Evolutionary conservation across 2,113 vertebrate species (phyloP).

Genomic region (Sitta europaea): DNA sequence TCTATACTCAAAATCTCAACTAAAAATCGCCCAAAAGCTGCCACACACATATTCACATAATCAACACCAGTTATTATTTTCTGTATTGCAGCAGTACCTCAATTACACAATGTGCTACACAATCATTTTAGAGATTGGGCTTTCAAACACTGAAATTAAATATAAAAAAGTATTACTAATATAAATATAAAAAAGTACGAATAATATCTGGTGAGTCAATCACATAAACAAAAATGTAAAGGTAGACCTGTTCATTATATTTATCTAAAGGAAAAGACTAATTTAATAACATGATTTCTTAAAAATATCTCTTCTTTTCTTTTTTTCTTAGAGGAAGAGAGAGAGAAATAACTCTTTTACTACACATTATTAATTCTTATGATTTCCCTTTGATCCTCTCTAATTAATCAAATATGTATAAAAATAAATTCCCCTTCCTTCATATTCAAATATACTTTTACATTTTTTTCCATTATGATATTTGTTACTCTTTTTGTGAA

Average conservation of each 20-base stretch:
- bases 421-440: neutral
- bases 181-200: neutral
- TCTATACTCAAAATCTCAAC: neutral
- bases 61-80: neutral
- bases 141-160: neutral
- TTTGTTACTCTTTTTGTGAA: neutral
- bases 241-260: neutral
- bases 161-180: neutral
- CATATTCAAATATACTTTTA: neutral
- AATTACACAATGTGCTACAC: neutral
- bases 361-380: neutral
- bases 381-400: neutral
- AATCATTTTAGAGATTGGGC: neutral
- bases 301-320: neutral
- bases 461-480: neutral
- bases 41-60: neutral
- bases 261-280: neutral
- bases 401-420: neutral
- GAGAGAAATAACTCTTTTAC: neutral
- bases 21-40: neutral
- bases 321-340: neutral
- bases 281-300: accelerated
- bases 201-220: neutral
- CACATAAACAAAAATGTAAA: neutral
- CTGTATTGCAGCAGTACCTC: neutral